Evolutionary conservation across 2,113 vertebrate species (phyloP), one percentile per base, ranked within the genome.

Genomic region (Tragelaphus buxtoni): DNA sequence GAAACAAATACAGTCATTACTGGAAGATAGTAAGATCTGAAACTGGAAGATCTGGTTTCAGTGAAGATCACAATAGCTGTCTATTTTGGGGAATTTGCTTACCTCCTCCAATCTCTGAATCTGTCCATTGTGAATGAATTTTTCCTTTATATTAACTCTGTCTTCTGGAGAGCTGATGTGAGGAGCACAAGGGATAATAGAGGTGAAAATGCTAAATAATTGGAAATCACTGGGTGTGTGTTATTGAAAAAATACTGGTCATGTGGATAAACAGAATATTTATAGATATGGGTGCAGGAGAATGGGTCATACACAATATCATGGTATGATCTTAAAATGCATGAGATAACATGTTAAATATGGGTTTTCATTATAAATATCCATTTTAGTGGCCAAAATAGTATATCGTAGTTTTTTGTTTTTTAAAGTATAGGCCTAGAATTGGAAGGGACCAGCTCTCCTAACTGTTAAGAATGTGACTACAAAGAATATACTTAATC

Each of bases 261-360:
- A 82, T 92, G 39, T 51, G 10, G 18, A 49, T n/a, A 86, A 55
- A 86, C 16, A 45, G 17, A 83, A 39, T 69, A 77, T 65, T 85
- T 10, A 11, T 16, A 87, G 47, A 24, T 26, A 45, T 3, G 18
- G 0, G 3, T 26, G 0, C 9, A 69, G 14, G 24, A n/a, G 49
- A 94, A 79, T 35, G 14, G 91, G 18, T 35, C 51, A 35, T 79
- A 39, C 16, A 88, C n/a, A 81, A 53, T 69, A 60, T 77, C 47
- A 81, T 63, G 45, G 4, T 47, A 32, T 72, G 69, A 72, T 51
- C 53, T 77, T 56, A 94, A 51, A 39, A 91, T 14, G 10, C 10
- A 49, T n/a, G 14, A 55, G 56, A 35, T 17, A 28, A 3, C n/a
- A 72, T 61, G 61, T 4, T 45, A 45, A 56, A 92, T 53, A 42